Conservation (phyloP, 2,888 invertebrate species). For the Sceliomorpha sp. region DNA sequence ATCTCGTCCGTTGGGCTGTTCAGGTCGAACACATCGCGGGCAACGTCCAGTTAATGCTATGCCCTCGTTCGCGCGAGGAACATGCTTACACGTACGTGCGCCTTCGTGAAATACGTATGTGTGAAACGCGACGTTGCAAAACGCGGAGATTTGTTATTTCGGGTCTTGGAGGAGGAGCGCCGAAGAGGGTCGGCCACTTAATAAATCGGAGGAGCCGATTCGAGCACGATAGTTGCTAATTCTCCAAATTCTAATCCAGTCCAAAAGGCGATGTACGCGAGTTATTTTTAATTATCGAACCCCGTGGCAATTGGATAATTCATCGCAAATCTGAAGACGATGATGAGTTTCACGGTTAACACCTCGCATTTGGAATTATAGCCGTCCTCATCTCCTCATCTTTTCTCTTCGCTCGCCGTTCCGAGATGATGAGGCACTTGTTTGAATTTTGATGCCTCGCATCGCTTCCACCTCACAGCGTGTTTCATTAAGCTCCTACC, state of each 20-base stretch:
- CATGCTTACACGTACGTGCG: slow-evolving; percentile 25
- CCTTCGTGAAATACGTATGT: slow-evolving; percentile 10
- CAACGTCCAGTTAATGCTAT: slow-evolving; percentile 56
- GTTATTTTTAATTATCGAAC: too few species aligned
- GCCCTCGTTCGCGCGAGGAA: slow-evolving; percentile 50
- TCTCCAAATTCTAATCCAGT: too few species aligned
- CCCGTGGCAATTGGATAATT: too few species aligned
- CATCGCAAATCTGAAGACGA: too few species aligned
- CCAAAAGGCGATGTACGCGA: too few species aligned
- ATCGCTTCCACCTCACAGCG: neutral
- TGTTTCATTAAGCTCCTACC: slow-evolving; percentile 2
- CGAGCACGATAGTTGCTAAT: too few species aligned
- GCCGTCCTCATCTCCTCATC: too few species aligned
- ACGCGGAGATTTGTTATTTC: slow-evolving; percentile 43
- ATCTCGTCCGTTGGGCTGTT: slow-evolving; percentile 29
- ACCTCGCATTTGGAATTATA: too few species aligned
- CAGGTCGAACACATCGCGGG: slow-evolving; percentile 47
- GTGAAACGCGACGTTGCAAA: slow-evolving; percentile 35
- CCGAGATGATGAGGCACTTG: slow-evolving; percentile 13
- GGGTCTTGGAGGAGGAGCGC: slow-evolving; percentile 26
- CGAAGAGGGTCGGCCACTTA: slow-evolving; percentile 13
- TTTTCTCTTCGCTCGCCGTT: neutral
- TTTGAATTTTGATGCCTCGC: slow-evolving; percentile 11
- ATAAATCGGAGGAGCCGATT: too few species aligned
- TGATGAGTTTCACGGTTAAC: too few species aligned